Evolutionary conservation across 2,113 vertebrate genomes (phyloP), one percentile per base, ranked within the genome.

Genomic region (Oryzias woworae): DNA sequence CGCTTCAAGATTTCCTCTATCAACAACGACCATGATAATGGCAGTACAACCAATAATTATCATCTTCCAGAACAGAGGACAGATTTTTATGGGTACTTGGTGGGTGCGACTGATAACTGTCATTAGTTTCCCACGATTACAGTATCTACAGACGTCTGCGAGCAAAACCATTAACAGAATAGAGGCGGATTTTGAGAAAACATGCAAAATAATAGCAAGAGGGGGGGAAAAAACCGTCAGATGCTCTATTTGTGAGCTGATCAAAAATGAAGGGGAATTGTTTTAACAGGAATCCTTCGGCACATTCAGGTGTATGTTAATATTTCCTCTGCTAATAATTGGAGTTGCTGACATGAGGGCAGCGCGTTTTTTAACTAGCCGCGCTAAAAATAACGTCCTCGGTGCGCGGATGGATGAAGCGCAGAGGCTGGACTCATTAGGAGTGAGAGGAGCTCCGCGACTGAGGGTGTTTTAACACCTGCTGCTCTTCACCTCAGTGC

Each of bases 31-130:
- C 90, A 92, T 90, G 91, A 93, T 92, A 92, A 91, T 90, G 89
- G 86, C 71, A 84, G 90, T 91, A 91, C 90, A 91, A 91, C 90
- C 90, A 89, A 91, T 90, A 93, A 92, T 92, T 92, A 92, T 93
- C 88, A 92, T 90, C 87, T 90, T 91, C 88, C 89, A 90, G 90
- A 88, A 90, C 87, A 86, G 86, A 90, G 82, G 81, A 91, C 86
- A 86, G 79, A 89, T 91, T 91, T 89, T 90, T 90, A 85, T 90
- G 86, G 87, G 86, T 78, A 90, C 86, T 88, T 87, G 83, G 84
- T 90, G 89, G 88, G 83, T 88, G 89, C 84, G 89, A 89, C 88
- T 91, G 88, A 90, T 89, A 90, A 88, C 88, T 91, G 89, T 91
- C 83, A 88, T 90, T 91, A 92, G 90, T 92, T 90, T 89, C 86